Conservation (phyloP, 2,888 invertebrate genomes). For the Drosophila sordidula region DNA sequence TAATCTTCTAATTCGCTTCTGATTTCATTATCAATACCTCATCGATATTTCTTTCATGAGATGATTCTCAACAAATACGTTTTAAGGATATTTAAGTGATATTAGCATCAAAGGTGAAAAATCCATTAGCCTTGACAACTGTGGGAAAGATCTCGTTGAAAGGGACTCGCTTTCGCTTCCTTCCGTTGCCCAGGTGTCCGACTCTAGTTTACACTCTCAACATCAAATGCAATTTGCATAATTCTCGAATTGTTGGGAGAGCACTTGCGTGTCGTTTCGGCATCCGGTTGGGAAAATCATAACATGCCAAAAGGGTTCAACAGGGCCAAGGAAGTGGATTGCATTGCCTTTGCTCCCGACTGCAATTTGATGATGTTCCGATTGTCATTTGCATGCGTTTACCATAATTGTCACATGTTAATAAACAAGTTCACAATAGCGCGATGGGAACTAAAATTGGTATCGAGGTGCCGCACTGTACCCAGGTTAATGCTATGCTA, state of each 20-base stretch:
- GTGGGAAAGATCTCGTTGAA: conserved; percentile 43
- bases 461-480: conserved; percentile 6
- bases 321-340: conserved; percentile 46
- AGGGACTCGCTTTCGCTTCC: conserved; percentile 43
- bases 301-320: conserved; percentile 42
- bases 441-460: conserved; percentile 43
- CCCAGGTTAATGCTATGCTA: conserved; percentile 71
- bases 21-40: too few relatives aligned
- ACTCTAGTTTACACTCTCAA: conserved; percentile 56
- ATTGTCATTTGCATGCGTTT: conserved; percentile 56
- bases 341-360: conserved; percentile 42
- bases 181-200: conserved; percentile 65
- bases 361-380: conserved; percentile 21
- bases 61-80: not conserved
- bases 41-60: too few relatives aligned
- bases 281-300: conserved; percentile 58
- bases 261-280: conserved; percentile 57
- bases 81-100: not conserved
- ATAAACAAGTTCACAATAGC: conserved; percentile 64
- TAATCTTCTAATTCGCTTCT: not conserved
- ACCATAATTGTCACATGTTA: conserved; percentile 77
- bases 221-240: conserved; percentile 61
- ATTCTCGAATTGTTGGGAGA: conserved; percentile 34
- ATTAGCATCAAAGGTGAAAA: conserved; percentile 8
- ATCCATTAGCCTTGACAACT: conserved; percentile 28